Conservation (phyloP, 2,797 vertebrate species). For the Melanogrammus aeglefinus region DNA sequence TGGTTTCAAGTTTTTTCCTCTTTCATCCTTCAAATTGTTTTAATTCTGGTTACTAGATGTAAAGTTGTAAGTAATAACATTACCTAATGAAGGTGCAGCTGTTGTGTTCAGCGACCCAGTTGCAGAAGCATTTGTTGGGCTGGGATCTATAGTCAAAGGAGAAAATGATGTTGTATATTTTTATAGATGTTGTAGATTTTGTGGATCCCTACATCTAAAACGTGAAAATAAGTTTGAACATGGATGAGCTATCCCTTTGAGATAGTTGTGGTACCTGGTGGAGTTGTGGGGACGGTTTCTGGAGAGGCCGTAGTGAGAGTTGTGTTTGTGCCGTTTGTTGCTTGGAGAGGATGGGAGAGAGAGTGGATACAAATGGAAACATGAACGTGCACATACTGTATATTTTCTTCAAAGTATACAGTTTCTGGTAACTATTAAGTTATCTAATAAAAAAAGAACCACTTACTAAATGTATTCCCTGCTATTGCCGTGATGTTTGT, state of each 20-base stretch:
- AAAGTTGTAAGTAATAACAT: not conserved
- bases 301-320: not conserved
- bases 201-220: not conserved
- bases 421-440: not conserved
- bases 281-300: too few species aligned
- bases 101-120: too few species aligned
- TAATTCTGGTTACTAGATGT: too few species aligned
- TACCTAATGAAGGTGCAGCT: too few species aligned
- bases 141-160: too few species aligned
- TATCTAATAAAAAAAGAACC: not conserved
- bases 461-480: not conserved
- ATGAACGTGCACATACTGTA: not conserved
- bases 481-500: not conserved
- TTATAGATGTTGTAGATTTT: not conserved
- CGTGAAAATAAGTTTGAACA: not conserved
- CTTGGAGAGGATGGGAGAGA: not conserved
- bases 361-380: not conserved
- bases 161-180: too few species aligned
- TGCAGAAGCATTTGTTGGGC: not conserved
- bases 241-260: not conserved
- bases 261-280: too few species aligned
- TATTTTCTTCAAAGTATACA: not conserved
- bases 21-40: not conserved
- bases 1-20: not conserved
- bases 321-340: not conserved